Evolutionary conservation across 2,888 invertebrate species (phyloP).

Genomic region (Zootermopsis nevadensis): DNA sequence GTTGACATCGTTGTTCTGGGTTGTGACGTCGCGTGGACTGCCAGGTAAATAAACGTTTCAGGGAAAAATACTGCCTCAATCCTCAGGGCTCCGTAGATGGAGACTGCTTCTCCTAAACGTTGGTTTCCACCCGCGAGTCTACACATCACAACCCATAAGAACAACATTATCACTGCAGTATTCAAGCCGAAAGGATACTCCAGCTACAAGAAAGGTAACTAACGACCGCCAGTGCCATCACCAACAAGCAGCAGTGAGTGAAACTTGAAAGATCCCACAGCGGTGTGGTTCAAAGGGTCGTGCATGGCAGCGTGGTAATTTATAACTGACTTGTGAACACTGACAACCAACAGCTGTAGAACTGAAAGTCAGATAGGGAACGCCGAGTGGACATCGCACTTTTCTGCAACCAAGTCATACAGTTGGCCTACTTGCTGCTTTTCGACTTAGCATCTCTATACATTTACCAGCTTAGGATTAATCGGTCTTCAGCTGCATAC

Average conservation of each 20-base stretch:
- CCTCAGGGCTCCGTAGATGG: too few species aligned
- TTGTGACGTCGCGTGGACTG: too few species aligned
- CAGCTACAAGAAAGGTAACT: conserved; percentile 4
- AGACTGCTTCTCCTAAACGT: too few species aligned
- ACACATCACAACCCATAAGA: too few species aligned
- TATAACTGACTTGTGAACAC: conserved; percentile 21
- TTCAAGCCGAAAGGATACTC: neutral
- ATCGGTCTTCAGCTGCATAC: neutral
- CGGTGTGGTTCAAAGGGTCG: neutral
- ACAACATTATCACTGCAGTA: too few species aligned
- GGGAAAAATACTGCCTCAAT: too few species aligned
- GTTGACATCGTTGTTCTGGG: too few species aligned
- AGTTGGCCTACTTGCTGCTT: conserved; percentile 16
- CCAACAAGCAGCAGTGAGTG: neutral
- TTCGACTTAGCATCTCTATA: conserved; percentile 8
- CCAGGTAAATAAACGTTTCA: too few species aligned
- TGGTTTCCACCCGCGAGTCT: too few species aligned
- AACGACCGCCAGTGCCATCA: neutral
- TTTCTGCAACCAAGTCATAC: neutral
- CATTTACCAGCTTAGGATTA: neutral
- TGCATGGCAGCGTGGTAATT: conserved; percentile 8
- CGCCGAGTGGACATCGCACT: too few species aligned
- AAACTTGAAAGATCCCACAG: neutral
- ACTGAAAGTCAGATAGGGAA: neutral
- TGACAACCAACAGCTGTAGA: conserved; percentile 1